These are phyloP conservation scores for Sinohyriopsis cumingii DNA, from an alignment of 2,888 invertebrate species.

Conservation along the genomic window DNA sequence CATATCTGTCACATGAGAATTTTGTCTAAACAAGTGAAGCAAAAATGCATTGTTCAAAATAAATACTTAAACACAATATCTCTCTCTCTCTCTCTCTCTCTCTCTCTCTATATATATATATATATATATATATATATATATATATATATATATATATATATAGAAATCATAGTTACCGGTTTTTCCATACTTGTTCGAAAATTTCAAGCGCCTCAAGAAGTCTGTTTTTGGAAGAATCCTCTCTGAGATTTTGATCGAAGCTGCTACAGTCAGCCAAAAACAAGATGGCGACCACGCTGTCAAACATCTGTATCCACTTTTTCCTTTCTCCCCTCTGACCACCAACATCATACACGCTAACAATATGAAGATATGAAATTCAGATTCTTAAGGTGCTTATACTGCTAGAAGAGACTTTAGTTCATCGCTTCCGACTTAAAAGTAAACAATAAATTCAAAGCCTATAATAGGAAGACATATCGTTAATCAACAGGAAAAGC, in stretches of 20 bases:
- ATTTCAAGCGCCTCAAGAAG: slow-evolving; percentile 81
- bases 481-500: no score
- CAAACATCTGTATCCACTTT: slow-evolving; percentile 89
- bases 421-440: no score
- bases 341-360: slow-evolving; percentile 86
- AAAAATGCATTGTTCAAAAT: no score
- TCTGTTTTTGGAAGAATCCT: slow-evolving; percentile 81
- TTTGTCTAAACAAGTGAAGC: no score
- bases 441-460: no score
- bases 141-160: no score
- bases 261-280: slow-evolving; percentile 87
- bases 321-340: slow-evolving; percentile 87
- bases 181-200: slow-evolving; percentile 86
- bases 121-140: no score
- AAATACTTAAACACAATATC: no score
- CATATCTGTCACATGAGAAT: no score
- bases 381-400: not conserved
- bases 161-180: slow-evolving; percentile 75
- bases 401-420: not conserved
- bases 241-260: slow-evolving; percentile 84
- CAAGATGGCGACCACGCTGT: slow-evolving; percentile 86
- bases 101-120: no score
- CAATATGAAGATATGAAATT: slow-evolving; percentile 1
- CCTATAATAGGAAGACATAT: no score
- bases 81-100: no score